Base-by-base conservation (phyloP, 2,888 invertebrate species). In the Muschampia plurimacula region DNA sequence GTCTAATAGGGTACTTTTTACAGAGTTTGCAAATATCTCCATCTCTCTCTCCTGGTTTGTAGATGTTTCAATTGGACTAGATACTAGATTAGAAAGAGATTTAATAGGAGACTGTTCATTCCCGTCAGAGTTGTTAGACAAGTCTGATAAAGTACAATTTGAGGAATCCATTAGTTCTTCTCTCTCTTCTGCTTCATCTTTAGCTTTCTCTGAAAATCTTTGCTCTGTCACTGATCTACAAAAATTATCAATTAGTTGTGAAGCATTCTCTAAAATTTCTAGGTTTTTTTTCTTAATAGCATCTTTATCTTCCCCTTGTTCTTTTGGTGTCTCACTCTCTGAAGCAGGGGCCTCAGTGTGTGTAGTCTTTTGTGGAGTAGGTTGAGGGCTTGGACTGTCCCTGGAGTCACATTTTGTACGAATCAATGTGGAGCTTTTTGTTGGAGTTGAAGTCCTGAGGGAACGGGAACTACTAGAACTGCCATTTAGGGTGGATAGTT, bases 401-500 rank as follows among this genome's bases (percentile, higher is more conserved):
- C 81, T 86, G 75, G 83, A 75, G 71, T 89, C 91, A 83, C 84
- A 82, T 82, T 89, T 91, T 73, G 86, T 82, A 71, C 85, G 83
- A 75, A 82, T 73, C 60, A 87, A 79, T 70, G 84, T 78, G 76
- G 89, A 80, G 77, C 81, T 82, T 81, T 91, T 89, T 77, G 86
- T 83, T 55, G 90, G 90, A 74, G 89, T 89, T 41, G 92, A 88
- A 13, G 90, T 91, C 73, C 88, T 87, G 66, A 92, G 77, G 41
- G 92, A 86, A 77, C 94, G 85, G 83, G 93, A 79, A 87, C 91
- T 75, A 95, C 85, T 80, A 1, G 89, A 85, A 76, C 85, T 94
- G 4, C 97, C 96, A 81, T 96, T 97, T 13, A 98, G 96, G 12
- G 98, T 98, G 81, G 98, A 98, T 78, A 99, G 93, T 91, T 99